Evolutionary conservation across 2,113 vertebrate species (phyloP), one percentile per base, ranked within the genome.

Genomic region (Conger conger): DNA sequence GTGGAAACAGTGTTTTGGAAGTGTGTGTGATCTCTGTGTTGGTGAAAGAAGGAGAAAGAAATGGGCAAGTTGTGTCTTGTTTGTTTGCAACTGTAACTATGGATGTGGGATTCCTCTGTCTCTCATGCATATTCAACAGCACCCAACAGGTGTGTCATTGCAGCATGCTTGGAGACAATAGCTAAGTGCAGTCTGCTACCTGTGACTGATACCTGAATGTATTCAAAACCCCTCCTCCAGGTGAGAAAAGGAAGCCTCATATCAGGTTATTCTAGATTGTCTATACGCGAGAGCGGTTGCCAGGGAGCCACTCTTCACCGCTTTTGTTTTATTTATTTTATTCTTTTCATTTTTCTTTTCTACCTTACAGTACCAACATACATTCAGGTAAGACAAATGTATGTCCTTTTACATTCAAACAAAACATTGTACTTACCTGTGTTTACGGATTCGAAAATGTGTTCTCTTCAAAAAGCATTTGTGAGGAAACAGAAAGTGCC

Each of bases 191-290:
- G n/a, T 33, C 68, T 73, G 5, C n/a, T 33, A 73, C 68, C 68
- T 73, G 8, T 73, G n/a, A 33, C 4, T 13, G n/a, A n/a, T 73
- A 33, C 68, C 68, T n/a, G 27, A 30, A 73, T 30, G 27, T 11
- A 5, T 33, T 20, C n/a, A 4, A 68, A 68, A 27, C 60, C n/a
- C 68, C 27, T 33, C 68, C 68, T 30, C n/a, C 68, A n/a, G 68
- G 6, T 33, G 5, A 73, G n/a, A 73, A 73, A 33, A 73, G 63
- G 15, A 73, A 17, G 3, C n/a, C 1, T 73, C 68, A 8, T 27
- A n/a, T 87, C 81, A 68, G 45, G 84, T 79, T 13, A 27, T 40
- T 76, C 82, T 37, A 42, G 35, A 20, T 85, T 27, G 8, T 57
- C 53, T 80, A 76, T 27, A 36, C 0, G 4, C 80, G 3, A 53